Base-by-base conservation (phyloP, 2,113 vertebrate genomes). In the Canis aureus region DNA sequence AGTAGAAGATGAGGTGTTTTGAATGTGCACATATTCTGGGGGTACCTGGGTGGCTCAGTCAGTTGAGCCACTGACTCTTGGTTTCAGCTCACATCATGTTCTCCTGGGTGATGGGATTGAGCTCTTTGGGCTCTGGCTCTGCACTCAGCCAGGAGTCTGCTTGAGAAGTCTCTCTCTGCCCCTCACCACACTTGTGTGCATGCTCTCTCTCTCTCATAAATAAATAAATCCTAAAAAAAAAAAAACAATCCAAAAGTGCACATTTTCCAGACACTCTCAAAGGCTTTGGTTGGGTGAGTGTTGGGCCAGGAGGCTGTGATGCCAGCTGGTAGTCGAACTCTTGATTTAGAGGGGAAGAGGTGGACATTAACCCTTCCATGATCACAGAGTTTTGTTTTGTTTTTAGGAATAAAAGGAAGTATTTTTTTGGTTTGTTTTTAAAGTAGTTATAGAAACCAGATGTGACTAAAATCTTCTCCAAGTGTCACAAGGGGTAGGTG, bases 1-100 rank as follows among this genome's bases (percentile, higher is more conserved):
- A n/a, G 76, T 22, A 69, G 84, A 38, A 73, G n/a, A 95, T 51
- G 62, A 88, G 69, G 49, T 43, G 62, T 64, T 91, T 91, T 78
- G 62, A 83, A 53, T 10, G 43, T 22, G 57, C 78, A 60, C 12
- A 79, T 94, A 66, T 60, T 83, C n/a, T 83, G 67, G 74, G 29
- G 66, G 67, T 1, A 16, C 32, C 9, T n/a, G 16, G 32, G 67
- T 69, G 67, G 67, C 67, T 69, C 67, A 35, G 67, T 19, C 16
- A 69, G 67, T 69, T 69, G 67, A 35, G 32, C 16, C 67, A 35
- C 32, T 8, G 0, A 19, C 32, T 69, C 16, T 69, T 69, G 67
- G 67, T n/a, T 69, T 69, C 8, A 16, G 67, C 32, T 19, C n/a
- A 69, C 15, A 32, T 69, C 16, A 19, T 69, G 67, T 69, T 69